A percentile compares a stretch with the other conserved stretches of the same genome.
These are phyloP conservation scores for Mythimna lalbum DNA, from an alignment of 2,888 invertebrate species.

Conservation along the genomic window DNA sequence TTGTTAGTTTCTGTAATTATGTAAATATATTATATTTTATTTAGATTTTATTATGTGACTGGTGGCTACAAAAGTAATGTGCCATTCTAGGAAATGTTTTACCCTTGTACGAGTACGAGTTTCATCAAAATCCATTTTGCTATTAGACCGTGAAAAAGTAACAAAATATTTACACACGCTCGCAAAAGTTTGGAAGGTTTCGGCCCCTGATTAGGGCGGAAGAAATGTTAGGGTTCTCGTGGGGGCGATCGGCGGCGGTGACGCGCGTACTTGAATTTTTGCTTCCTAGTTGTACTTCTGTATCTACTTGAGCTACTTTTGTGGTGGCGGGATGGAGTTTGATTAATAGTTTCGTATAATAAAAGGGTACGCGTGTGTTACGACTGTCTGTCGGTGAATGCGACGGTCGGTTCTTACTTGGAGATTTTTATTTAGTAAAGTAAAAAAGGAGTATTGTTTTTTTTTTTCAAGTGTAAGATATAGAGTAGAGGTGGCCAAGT, in stretches of 20 bases:
- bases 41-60: too few relatives aligned
- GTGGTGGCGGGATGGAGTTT: conserved; percentile 18
- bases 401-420: conserved; percentile 1
- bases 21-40: too few relatives aligned
- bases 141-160: too few relatives aligned
- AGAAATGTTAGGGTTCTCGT: not conserved
- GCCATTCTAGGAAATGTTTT: too few relatives aligned
- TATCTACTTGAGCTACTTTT: not conserved
- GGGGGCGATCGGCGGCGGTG: too few relatives aligned
- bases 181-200: too few relatives aligned
- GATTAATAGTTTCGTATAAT: conserved; percentile 56
- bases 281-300: not conserved
- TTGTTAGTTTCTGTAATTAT: too few relatives aligned
- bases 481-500: too few relatives aligned
- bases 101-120: too few relatives aligned
- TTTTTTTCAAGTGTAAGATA: not conserved
- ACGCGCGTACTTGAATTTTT: not conserved
- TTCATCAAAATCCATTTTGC: too few relatives aligned
- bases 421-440: not conserved
- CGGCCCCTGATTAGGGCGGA: not conserved
- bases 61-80: too few relatives aligned
- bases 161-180: too few relatives aligned
- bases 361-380: conserved; percentile 38
- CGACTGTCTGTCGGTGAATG: conserved; percentile 10
- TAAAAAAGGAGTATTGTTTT: not conserved